These are phyloP conservation scores for Agonopterix heracliana DNA, from an alignment of 2,888 invertebrate genomes.

Conservation along the genomic window DNA sequence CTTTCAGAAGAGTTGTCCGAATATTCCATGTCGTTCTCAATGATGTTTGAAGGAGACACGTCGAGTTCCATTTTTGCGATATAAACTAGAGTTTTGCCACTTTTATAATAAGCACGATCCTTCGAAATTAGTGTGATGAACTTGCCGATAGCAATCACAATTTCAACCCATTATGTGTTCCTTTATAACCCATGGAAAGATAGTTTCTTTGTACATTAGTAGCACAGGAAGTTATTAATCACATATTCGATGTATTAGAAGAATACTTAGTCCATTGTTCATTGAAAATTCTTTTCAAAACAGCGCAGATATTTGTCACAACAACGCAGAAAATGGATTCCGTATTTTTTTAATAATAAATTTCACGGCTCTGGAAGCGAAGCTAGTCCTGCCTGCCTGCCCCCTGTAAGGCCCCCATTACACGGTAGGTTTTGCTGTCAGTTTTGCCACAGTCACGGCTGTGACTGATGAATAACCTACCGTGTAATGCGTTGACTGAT, in stretches of 20 bases:
- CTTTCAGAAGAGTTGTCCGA: conserved; percentile 56
- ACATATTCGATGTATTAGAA: conserved; percentile 25
- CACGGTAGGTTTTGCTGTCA: too few species aligned
- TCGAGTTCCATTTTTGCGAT: conserved; percentile 59
- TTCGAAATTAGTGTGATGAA: conserved; percentile 31
- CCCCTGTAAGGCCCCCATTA: too few species aligned
- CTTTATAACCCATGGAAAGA: conserved; percentile 22
- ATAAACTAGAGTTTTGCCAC: background rate
- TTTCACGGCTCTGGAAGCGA: background rate
- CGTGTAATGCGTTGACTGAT: too few species aligned
- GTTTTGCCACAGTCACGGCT: too few species aligned
- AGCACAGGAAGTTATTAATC: conserved; percentile 33
- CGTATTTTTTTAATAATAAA: conserved; percentile 11
- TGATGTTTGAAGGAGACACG: conserved; percentile 45
- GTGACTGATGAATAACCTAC: too few species aligned
- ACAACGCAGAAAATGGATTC: conserved; percentile 75
- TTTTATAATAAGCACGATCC: background rate
- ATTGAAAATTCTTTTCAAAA: conserved; percentile 32
- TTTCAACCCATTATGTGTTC: conserved; percentile 67
- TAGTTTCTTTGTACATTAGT: conserved; percentile 20
- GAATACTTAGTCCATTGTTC: conserved; percentile 28
- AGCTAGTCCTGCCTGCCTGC: too few species aligned
- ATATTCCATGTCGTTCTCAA: conserved; percentile 55
- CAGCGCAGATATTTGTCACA: conserved; percentile 66
- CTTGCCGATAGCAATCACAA: conserved; percentile 60